Percentiles rank a stretch among this genome's conserved stretches.
phyloP scores from a whole-genome alignment of 2,888 invertebrate genomes.

The Cataglyphis albicans region DNA sequence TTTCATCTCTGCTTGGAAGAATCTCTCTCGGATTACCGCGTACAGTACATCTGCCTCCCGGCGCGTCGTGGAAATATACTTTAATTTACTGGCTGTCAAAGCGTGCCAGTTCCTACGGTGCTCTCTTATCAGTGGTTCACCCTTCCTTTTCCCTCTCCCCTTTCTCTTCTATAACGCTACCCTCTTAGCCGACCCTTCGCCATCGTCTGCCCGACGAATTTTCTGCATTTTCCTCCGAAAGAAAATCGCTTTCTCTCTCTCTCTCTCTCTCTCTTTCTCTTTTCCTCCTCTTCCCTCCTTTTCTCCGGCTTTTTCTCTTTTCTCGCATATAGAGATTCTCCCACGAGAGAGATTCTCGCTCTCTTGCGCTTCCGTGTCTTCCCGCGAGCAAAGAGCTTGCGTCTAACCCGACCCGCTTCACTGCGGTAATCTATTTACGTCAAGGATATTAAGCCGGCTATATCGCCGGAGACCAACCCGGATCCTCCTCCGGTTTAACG shows the following conservation, averaged over 20 bases:
- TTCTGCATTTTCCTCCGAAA: constrained; percentile 68
- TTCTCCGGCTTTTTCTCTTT: background rate
- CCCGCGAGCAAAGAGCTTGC: constrained; percentile 34
- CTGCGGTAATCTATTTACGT: constrained; percentile 73
- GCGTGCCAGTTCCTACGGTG: constrained; percentile 72
- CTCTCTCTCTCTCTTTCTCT: background rate
- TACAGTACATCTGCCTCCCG: constrained; percentile 71
- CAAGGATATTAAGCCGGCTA: constrained; percentile 72
- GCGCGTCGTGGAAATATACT: constrained; percentile 74
- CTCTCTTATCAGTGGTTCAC: constrained; percentile 70
- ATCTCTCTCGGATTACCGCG: constrained; percentile 71
- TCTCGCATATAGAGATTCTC: background rate
- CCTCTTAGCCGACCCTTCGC: constrained; percentile 34
- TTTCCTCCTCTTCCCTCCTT: background rate
- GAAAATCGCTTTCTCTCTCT: constrained; percentile 35
- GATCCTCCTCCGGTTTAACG: constrained; percentile 61
- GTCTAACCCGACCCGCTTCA: constrained; percentile 39
- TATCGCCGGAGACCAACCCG: constrained; percentile 68
- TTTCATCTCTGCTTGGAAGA: constrained; percentile 70
- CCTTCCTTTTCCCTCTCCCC: constrained; percentile 41
- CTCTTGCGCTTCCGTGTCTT: constrained; percentile 54
- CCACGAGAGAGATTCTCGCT: constrained; percentile 54
- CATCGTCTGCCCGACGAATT: constrained; percentile 62
- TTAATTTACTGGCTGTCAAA: constrained; percentile 77
- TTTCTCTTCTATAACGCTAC: constrained; percentile 37